These are phyloP conservation scores for Hipparchia semele DNA, from an alignment of 2,888 invertebrate genomes.

Conservation along the genomic window DNA sequence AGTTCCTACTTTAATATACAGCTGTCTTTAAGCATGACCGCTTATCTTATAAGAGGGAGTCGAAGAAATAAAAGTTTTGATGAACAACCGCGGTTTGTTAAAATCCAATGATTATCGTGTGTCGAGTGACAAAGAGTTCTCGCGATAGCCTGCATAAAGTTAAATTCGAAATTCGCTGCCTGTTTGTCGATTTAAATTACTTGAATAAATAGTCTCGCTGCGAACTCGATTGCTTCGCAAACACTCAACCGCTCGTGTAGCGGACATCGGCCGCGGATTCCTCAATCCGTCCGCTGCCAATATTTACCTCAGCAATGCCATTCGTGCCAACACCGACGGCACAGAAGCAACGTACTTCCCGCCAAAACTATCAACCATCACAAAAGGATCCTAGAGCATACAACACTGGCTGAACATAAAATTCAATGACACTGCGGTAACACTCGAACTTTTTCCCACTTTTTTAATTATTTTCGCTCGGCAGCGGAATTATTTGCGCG, in stretches of 20 bases:
- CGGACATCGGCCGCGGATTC: conserved; percentile 39
- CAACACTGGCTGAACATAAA: conserved; percentile 49
- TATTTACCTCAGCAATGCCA: conserved; percentile 73
- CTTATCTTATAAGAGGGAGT: neutral
- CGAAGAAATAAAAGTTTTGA: neutral
- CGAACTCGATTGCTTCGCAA: conserved; percentile 44
- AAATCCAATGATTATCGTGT: neutral
- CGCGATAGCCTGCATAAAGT: neutral
- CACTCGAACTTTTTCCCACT: conserved; percentile 37
- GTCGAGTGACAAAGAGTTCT: neutral
- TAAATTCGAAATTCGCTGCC: conserved; percentile 1
- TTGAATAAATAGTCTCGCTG: conserved; percentile 37
- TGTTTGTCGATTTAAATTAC: conserved; percentile 4
- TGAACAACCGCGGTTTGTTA: neutral
- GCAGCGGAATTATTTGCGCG: conserved; percentile 37
- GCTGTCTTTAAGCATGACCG: neutral
- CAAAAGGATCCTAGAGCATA: conserved; percentile 52
- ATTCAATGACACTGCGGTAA: conserved; percentile 46
- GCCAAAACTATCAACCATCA: conserved; percentile 56
- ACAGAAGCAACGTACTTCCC: conserved; percentile 48
- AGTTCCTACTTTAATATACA: neutral
- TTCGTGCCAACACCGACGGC: conserved; percentile 47
- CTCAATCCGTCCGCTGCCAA: conserved; percentile 54
- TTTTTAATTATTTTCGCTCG: conserved; percentile 3
- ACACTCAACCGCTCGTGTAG: conserved; percentile 32